phyloP scores from a whole-genome alignment of 2,797 vertebrate genomes.

The Pagetopsis macropterus region DNA sequence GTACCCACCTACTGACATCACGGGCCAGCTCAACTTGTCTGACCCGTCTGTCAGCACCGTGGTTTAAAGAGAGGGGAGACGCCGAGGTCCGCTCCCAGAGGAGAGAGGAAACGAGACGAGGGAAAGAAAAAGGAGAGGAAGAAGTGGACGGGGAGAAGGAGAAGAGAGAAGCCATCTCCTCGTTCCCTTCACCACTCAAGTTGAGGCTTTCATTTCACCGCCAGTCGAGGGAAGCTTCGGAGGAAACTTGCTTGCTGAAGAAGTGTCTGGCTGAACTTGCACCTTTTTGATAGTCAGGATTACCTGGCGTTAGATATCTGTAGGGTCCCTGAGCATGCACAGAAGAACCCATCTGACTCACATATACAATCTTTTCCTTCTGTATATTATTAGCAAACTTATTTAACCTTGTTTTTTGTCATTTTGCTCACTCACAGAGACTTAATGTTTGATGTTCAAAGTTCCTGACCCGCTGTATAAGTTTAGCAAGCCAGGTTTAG shows the following conservation, averaged over 20 bases:
- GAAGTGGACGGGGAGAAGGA: slow-evolving; percentile 38
- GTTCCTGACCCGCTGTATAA: slow-evolving; percentile 50
- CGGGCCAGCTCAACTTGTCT: slow-evolving; percentile 98
- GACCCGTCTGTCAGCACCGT: slow-evolving; percentile 99
- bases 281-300: slow-evolving; percentile 65
- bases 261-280: slow-evolving; percentile 62
- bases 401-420: slow-evolving; percentile 68
- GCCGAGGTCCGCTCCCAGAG: slow-evolving; percentile 35
- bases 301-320: slow-evolving; percentile 63
- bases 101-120: slow-evolving; percentile 69
- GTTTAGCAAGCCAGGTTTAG: slow-evolving; percentile 55
- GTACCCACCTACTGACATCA: slow-evolving; percentile 98
- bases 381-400: slow-evolving; percentile 66
- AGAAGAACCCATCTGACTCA: slow-evolving; percentile 53
- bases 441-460: slow-evolving; percentile 67
- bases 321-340: slow-evolving; percentile 76
- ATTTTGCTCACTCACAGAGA: slow-evolving; percentile 49
- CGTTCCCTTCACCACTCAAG: slow-evolving; percentile 40
- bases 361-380: slow-evolving; percentile 66
- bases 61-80: slow-evolving; percentile 86
- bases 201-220: slow-evolving; percentile 50
- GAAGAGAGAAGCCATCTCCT: slow-evolving; percentile 30
- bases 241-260: slow-evolving; percentile 47
- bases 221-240: slow-evolving; percentile 46
- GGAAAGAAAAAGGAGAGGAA: slow-evolving; percentile 23